Evolutionary conservation across 2,888 invertebrate species (phyloP), one percentile per base, ranked within the genome.

Genomic region (Aromia moschata): DNA sequence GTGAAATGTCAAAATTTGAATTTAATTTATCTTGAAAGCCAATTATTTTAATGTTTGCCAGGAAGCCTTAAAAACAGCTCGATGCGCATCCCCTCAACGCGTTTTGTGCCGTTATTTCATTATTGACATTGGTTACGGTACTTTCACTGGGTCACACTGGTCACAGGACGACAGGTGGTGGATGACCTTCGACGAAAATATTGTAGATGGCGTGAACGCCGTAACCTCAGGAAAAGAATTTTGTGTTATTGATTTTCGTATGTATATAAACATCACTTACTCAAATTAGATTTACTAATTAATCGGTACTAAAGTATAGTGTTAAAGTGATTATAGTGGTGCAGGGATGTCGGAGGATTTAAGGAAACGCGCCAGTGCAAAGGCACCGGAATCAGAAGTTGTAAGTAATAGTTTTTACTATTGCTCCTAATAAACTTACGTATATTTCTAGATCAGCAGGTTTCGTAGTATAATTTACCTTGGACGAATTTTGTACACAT

Each of bases 161-260:
- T 3, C 25, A 25, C 7, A 25, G 25, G 25, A 25, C 25, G 25
- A 25, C 25, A 37, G 37, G n/a, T 2, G 20, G 14, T 41, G n/a
- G 14, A 20, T 38, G 25, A 49, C 38, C 38, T 49, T 51, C 16
- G 14, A 3, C 30, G 9, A 52, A 25, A 49, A 58, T 15, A 47
- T 62, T 38, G 16, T 64, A 64, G 63, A 60, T 64, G 63, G 61
- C 58, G 62, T 62, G 52, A 60, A 64, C 14, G 11, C 43, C 49
- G 53, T 62, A 56, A 56, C 44, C 56, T 49, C 41, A 12, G 54
- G 46, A 41, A 51, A 49, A 55, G 15, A 44, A 43, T 52, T 47
- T 57, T 63, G 59, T 61, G 55, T 61, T 64, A 64, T 64, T 64
- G 64, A 64, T 64, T 61, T 62, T 59, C 52, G 18, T n/a, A n/a